Evolutionary conservation across 2,888 invertebrate species (phyloP), one percentile per base, ranked within the genome.

Genomic region (Trisateles emortualis): DNA sequence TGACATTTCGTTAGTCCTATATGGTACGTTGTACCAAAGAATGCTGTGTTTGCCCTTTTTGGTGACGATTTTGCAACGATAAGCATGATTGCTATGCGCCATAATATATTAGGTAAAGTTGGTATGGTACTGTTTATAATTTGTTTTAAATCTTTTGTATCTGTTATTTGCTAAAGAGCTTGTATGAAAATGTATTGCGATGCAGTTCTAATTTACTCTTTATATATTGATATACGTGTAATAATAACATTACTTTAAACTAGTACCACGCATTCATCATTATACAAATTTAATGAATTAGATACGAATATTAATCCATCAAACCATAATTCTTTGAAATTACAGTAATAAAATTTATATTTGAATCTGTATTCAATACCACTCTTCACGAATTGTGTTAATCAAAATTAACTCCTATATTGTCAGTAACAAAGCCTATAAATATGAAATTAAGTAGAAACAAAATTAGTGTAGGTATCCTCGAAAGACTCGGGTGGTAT

Each of bases 401-500:
- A 49, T 53, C 19, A 42, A 57, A 52, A 67, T 52, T 46, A 26
- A n/a, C 11, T 44, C 56, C 41, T 60, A 46, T 44, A 22, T 41
- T 10, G 10, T 32, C n/a, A 10, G 1, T 0, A 10, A 4, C 50
- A 57, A 29, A 48, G 59, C 53, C 42, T 44, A 57, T 36, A 6
- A 50, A 47, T 38, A 38, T 52, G 24, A 39, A 56, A 60, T 45
- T 45, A 54, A 50, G 43, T 57, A 48, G 40, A 49, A 59, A 55
- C 44, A 58, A 66, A 62, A 67, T 65, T 55, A 43, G 59, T 56
- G 58, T 69, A 64, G 58, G 58, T 70, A 66, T 68, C 65, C 71
- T 68, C 70, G 66, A 75, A 79, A 79, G 79, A 73, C 78, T 76
- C 73, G 55, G 65, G 43, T 61, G 84, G 88, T 80, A 89, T 87